Conservation (phyloP, 2,113 vertebrate species). For the Polypterus bichir region DNA sequence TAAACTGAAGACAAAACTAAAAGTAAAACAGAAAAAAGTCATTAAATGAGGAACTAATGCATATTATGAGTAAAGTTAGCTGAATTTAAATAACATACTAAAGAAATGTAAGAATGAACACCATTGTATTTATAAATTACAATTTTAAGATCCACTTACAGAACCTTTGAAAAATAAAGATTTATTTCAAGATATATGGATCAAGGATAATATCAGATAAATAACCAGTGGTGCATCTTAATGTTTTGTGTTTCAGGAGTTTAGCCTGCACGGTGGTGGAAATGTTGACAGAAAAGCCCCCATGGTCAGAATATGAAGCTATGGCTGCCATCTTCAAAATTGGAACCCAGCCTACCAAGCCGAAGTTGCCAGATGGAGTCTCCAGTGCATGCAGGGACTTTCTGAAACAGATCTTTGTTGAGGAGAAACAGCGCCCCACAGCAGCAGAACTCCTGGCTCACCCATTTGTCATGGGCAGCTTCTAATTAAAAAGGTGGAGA, state of each 20-base stretch:
- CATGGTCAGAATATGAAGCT: conserved; percentile 80
- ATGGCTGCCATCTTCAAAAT: conserved; percentile 90
- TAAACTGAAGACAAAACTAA: too few relatives aligned
- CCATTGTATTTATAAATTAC: too few relatives aligned
- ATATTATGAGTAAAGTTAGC: too few relatives aligned
- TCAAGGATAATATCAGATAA: too few relatives aligned
- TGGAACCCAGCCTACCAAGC: conserved; percentile 79
- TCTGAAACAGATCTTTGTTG: conserved; percentile 74
- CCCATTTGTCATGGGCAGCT: conserved; percentile 60
- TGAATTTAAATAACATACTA: too few relatives aligned
- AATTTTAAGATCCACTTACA: too few relatives aligned
- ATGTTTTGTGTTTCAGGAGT: conserved; percentile 48
- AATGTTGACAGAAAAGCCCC: conserved; percentile 82
- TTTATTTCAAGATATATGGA: too few relatives aligned
- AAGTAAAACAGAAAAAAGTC: too few relatives aligned
- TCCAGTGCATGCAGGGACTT: conserved; percentile 67
- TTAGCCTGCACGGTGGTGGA: conserved; percentile 82
- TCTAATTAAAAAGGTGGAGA: conserved; percentile 34
- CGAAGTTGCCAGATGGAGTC: conserved; percentile 62
- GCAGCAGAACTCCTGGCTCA: conserved; percentile 70
- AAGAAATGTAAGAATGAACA: too few relatives aligned
- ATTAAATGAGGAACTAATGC: too few relatives aligned
- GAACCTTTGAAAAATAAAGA: too few relatives aligned
- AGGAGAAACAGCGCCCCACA: conserved; percentile 75
- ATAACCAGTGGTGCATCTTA: too few relatives aligned